Evolutionary conservation across 2,113 vertebrate genomes (phyloP).

Genomic region (Thymallus thymallus): DNA sequence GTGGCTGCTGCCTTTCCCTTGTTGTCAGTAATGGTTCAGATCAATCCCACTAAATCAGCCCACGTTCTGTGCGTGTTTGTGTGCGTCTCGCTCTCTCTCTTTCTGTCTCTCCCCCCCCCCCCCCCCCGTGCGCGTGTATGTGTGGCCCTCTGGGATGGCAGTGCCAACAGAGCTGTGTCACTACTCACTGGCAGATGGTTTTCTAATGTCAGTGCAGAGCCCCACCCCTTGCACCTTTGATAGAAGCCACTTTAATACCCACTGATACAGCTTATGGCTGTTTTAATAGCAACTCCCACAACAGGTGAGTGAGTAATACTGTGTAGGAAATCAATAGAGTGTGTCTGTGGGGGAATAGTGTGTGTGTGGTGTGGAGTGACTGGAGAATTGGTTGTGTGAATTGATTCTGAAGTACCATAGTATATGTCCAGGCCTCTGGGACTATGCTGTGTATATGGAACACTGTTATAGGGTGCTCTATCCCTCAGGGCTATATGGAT

Average conservation of each 20-base stretch:
- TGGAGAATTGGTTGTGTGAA: no score
- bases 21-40: slow-evolving; percentile 66
- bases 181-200: slow-evolving; percentile 70
- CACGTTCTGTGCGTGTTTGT: slow-evolving; percentile 29
- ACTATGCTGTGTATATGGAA: not conserved
- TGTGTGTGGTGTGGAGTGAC: not conserved
- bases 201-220: slow-evolving; percentile 54
- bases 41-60: no score
- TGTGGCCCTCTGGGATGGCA: slow-evolving; percentile 45
- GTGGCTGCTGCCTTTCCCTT: slow-evolving; percentile 52
- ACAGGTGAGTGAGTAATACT: slow-evolving; percentile 32
- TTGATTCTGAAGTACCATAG: not conserved
- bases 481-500: not conserved
- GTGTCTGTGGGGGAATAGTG: not conserved
- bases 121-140: no score
- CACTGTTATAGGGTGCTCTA: not conserved
- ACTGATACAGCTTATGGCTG: slow-evolving; percentile 53
- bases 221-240: slow-evolving; percentile 55
- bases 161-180: slow-evolving; percentile 62
- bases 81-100: slow-evolving; percentile 32
- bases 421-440: not conserved
- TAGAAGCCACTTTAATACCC: slow-evolving; percentile 64
- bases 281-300: slow-evolving; percentile 49
- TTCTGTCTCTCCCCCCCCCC: no score
- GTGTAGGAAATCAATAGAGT: slow-evolving; percentile 40